Base-by-base conservation (phyloP, 2,113 vertebrate species). In the Xenus cinereus region DNA sequence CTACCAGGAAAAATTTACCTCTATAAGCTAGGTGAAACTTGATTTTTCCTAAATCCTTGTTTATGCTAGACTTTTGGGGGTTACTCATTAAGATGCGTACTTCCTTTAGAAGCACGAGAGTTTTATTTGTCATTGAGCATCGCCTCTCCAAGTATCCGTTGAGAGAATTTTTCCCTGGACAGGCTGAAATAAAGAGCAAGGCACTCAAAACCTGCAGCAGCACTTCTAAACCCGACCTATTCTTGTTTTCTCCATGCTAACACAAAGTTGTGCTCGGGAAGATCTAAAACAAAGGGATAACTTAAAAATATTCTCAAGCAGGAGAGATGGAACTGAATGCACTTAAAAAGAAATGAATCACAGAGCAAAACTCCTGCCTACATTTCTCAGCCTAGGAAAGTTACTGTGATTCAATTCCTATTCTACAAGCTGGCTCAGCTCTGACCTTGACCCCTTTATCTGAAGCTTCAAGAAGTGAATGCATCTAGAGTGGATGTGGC, bases 401-500 rank as follows among this genome's bases (percentile, higher is more conserved):
- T 93, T 93, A 64, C 77, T 45, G 76, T 96, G 93, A 88, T 89
- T 92, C 94, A 96, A 84, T 93, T 94, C 90, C 71, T 90, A 81
- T 94, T 93, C 78, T 80, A 78, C 69, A 90, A 94, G 68, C 89
- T 96, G 81, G 63, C 87, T 93, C 46, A 41, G 75, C 67, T 37
- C 57, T 95, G 97, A 96, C 96, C 96, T 94, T 97, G 89, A 95
- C 96, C 90, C 50, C 94, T 92, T 85, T 93, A 95, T 91, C 90
- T 97, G 87, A 90, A 69, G 48, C 84, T 95, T 95, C 86, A 88
- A 94, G 69, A 92, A 63, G 37, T 48, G 86, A 96, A 95, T 93
- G 54, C 45, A 91, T 97, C 79, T 71, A 84, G 75, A 96, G 72
- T 95, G 89, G 80, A 74, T 82, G 69, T 86, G 84, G n/a, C 18